A percentile compares a stretch with the other conserved stretches of the same genome.
phyloP scores from a whole-genome alignment of 92 coral and sea anemone genomes.

The Phenganax stokvisi region DNA sequence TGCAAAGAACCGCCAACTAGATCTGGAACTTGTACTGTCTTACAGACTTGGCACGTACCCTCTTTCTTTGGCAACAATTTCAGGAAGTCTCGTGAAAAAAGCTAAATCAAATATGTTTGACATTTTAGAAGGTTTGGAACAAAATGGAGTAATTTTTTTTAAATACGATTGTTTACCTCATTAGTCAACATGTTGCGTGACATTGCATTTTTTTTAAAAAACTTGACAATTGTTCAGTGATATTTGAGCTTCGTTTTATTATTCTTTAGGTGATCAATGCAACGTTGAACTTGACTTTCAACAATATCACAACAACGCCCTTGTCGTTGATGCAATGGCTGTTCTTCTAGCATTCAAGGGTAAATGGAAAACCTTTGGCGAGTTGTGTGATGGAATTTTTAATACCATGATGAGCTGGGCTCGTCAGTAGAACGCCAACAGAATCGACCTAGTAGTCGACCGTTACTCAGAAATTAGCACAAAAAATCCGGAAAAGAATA shows the following conservation, averaged over 20 bases:
- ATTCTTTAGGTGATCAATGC: neutral
- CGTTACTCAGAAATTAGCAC: constrained; percentile 31
- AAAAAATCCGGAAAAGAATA: constrained; percentile 30
- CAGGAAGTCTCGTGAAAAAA: constrained; percentile 42
- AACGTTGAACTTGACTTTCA: constrained; percentile 3
- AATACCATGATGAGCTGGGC: constrained; percentile 1
- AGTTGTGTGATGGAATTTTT: constrained; percentile 23
- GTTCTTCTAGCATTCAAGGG: constrained; percentile 26
- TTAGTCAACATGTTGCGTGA: too few relatives aligned
- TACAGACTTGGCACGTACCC: constrained; percentile 42
- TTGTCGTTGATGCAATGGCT: constrained; percentile 39
- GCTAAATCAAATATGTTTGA: constrained; percentile 30
- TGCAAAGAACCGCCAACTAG: constrained; percentile 35
- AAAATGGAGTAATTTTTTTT: too few relatives aligned
- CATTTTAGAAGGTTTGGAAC: constrained; percentile 18
- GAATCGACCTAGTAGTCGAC: constrained; percentile 22
- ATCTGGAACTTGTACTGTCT: constrained; percentile 34
- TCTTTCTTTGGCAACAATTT: constrained; percentile 37
- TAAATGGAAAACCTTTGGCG: constrained; percentile 35
- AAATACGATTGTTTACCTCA: too few relatives aligned
- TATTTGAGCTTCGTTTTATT: too few relatives aligned
- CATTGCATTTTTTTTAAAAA: too few relatives aligned
- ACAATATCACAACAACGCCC: constrained; percentile 13
- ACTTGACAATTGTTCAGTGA: too few relatives aligned
- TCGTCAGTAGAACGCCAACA: neutral